Conservation (phyloP, 1,140 invertebrate species). For the Hetaerina americana region DNA sequence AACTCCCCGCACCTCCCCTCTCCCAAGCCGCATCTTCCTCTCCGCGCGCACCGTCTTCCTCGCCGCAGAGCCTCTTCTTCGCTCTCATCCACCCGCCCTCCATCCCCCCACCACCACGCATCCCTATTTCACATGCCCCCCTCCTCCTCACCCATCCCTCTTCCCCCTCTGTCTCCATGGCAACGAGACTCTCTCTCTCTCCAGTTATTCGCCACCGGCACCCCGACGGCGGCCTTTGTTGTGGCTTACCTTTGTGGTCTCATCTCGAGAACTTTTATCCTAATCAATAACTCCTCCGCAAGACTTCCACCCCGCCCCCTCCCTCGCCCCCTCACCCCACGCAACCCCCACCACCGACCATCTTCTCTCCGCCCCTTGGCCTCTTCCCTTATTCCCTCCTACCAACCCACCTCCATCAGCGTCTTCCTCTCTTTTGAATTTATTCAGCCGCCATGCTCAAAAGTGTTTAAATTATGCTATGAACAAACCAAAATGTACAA, state of each 20-base stretch:
- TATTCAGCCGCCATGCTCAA: too few relatives aligned
- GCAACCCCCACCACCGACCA: neutral
- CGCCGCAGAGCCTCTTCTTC: neutral
- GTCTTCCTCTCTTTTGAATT: too few relatives aligned
- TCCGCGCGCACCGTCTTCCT: neutral
- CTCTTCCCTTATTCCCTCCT: too few relatives aligned
- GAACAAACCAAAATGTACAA: too few relatives aligned
- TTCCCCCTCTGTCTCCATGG: neutral
- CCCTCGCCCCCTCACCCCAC: neutral
- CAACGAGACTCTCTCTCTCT: neutral
- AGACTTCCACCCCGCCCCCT: neutral
- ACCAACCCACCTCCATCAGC: too few relatives aligned
- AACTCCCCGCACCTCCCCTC: neutral
- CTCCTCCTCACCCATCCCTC: neutral
- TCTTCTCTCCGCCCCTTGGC: too few relatives aligned
- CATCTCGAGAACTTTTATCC: neutral
- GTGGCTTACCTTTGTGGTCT: neutral
- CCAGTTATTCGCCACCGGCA: neutral
- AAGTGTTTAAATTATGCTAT: too few relatives aligned
- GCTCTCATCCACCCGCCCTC: neutral
- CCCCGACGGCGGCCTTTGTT: neutral
- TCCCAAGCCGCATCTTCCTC: neutral
- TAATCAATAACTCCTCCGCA: neutral
- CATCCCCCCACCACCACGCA: neutral
- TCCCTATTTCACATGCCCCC: neutral